Base-by-base conservation (phyloP, 2,888 invertebrate species). In the Craniophora ligustri region DNA sequence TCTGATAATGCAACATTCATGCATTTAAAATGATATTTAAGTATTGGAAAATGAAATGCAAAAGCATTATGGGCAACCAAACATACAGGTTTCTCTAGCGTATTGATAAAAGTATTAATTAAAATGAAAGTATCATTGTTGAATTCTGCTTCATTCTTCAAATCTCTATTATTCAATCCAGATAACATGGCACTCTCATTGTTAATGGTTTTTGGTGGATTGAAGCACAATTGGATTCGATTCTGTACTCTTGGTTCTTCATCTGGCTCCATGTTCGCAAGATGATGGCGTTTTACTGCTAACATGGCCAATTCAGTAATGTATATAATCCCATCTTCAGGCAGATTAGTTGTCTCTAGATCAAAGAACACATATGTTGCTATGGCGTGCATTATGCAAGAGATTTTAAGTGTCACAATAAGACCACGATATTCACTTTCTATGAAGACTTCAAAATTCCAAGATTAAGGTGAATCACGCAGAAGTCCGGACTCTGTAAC, bases 261-360 rank as follows among this genome's bases (percentile, higher is more conserved):
- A 28, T 32, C 55, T 13, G 54, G 26, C 6, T 16, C 34, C 1
- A 21, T 40, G 2, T 55, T 14, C 0, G 41, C 19, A 10, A 54
- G 21, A 5, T 54, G 41, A 15, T 11, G n/a, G 8, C 54, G 34
- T 21, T 54, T 54, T 4, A 54, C 34, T 30, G 48, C 48, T 30
- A 58, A 28, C 35, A 41, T 46, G 38, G 53, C 56, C 6, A 54
- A 5, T 54, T 54, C 41, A 2, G 57, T 55, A 66, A 75, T 68
- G 60, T 46, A 21, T 39, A 60, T 53, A 30, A 21, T 57, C 38
- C 51, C 63, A 65, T 66, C 44, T 45, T 63, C 36, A 26, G 59
- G 56, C 47, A 49, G 60, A 36, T 55, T 40, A 38, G 44, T 42
- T 7, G 57, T 35, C 30, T 54, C 45, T 18, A 55, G 18, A 38